Evolutionary conservation across 1,140 invertebrate genomes (phyloP).

Genomic region (Pteromalus puparum): DNA sequence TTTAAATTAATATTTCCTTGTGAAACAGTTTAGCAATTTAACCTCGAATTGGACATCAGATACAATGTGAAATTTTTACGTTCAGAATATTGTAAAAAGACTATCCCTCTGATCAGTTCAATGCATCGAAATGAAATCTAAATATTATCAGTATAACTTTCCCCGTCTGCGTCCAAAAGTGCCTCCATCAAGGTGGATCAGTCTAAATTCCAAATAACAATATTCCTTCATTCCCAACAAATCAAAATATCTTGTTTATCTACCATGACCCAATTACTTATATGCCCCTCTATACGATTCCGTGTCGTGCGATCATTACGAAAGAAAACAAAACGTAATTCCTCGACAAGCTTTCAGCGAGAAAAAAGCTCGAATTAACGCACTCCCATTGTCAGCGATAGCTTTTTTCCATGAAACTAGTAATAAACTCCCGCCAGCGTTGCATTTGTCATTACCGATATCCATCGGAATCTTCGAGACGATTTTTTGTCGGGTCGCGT

Average conservation of each 20-base stretch:
- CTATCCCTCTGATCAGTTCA: no score
- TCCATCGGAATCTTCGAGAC: constrained; percentile 3
- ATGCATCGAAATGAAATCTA: no score
- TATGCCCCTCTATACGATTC: background rate
- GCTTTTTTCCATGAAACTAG: background rate
- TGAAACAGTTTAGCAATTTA: no score
- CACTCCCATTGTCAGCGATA: background rate
- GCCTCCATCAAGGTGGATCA: no score
- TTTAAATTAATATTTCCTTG: no score
- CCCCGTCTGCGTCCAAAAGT: no score
- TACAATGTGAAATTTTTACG: no score
- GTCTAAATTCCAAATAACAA: no score
- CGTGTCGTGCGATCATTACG: background rate
- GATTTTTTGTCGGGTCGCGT: background rate
- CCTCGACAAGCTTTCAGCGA: background rate
- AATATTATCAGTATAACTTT: no score
- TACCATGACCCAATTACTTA: background rate
- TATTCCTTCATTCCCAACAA: no score
- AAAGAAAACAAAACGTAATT: background rate
- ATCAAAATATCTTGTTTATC: background rate
- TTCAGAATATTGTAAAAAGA: no score
- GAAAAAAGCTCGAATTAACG: constrained; percentile 14
- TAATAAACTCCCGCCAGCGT: background rate
- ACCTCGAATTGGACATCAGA: no score
- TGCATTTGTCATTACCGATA: constrained; percentile 11